phyloP scores from a whole-genome alignment of 2,113 vertebrate species.

The Otus sunia region DNA sequence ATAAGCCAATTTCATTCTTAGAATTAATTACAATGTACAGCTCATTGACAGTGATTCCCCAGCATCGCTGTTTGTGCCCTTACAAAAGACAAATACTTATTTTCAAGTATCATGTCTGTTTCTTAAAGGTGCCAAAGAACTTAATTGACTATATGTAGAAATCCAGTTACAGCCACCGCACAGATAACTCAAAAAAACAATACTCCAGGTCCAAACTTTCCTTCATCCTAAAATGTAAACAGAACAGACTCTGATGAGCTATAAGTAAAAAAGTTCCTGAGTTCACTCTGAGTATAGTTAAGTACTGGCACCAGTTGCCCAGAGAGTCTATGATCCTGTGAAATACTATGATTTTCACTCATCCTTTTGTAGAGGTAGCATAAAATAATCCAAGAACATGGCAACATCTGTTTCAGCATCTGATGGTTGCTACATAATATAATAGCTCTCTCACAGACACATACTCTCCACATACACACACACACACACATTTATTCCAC shows the following conservation, averaged over 20 bases:
- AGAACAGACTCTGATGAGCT: not conserved
- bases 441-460: not conserved
- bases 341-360: not conserved
- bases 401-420: not conserved
- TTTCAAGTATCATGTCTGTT: not conserved
- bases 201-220: not conserved
- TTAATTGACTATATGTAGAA: not conserved
- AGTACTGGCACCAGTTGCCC: not conserved
- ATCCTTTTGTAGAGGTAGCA: too few species aligned
- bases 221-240: not conserved
- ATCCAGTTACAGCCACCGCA: not conserved
- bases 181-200: not conserved
- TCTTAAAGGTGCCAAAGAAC: not conserved
- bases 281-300: not conserved
- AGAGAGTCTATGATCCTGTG: not conserved
- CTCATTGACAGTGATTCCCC: not conserved
- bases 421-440: not conserved
- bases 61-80: too few species aligned
- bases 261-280: not conserved
- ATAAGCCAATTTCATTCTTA: not conserved
- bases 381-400: not conserved
- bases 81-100: not conserved
- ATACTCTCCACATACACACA: not conserved
- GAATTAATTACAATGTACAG: not conserved
- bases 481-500: not conserved